A percentile compares a stretch with the other conserved stretches of the same genome.
phyloP scores from a whole-genome alignment of 1,140 invertebrate genomes.

The Latrodectus geometricus region DNA sequence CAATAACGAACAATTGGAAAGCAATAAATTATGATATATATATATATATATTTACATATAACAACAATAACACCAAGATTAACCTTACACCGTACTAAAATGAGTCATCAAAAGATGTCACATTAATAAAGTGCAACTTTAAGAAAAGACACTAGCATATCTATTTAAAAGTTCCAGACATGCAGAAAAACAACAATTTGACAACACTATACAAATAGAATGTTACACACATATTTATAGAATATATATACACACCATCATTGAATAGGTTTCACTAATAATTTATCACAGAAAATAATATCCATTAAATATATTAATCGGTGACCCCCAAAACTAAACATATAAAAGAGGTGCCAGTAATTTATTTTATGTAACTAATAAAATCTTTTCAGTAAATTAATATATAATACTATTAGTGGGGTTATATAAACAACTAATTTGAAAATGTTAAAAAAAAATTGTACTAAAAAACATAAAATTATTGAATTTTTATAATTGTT shows the following conservation, averaged over 20 bases:
- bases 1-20: background rate
- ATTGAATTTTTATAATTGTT: too few relatives aligned
- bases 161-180: background rate
- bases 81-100: background rate
- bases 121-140: slow-evolving; percentile 6
- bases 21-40: slow-evolving; percentile 8
- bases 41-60: slow-evolving; percentile 37
- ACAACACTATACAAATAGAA: slow-evolving; percentile 1
- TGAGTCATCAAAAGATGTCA: background rate
- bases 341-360: background rate
- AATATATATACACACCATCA: background rate
- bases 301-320: background rate
- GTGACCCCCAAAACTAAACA: too few relatives aligned
- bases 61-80: slow-evolving; percentile 26
- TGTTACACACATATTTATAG: background rate
- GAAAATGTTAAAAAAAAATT: background rate
- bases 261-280: background rate
- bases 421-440: background rate
- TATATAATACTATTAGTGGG: background rate
- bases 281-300: slow-evolving; percentile 7
- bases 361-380: background rate
- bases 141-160: background rate
- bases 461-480: background rate
- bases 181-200: background rate
- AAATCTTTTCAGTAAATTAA: background rate